Conservation (phyloP, 2,888 invertebrate genomes). For the Synergus gifuensis region DNA sequence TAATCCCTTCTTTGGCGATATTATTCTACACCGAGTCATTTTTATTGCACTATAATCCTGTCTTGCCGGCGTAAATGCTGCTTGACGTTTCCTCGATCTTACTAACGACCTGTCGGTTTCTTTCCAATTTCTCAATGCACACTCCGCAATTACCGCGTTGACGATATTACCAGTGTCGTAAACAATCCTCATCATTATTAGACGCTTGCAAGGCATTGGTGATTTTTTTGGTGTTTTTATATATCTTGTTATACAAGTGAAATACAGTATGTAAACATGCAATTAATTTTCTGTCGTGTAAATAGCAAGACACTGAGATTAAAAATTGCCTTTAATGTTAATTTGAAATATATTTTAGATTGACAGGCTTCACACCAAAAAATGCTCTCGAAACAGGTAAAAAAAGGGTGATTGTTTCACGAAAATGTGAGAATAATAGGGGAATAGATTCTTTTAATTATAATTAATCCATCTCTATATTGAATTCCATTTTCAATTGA, state of each 20-base stretch:
- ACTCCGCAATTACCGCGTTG: slow-evolving; percentile 20
- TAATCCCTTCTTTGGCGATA: slow-evolving; percentile 40
- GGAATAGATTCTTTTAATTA: too few relatives aligned
- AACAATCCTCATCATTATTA: not conserved
- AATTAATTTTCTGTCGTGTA: not conserved
- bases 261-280: not conserved
- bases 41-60: slow-evolving; percentile 41
- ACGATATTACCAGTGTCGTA: not conserved
- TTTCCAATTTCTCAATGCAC: slow-evolving; percentile 38
- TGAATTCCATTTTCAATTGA: too few relatives aligned
- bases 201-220: not conserved
- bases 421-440: too few relatives aligned
- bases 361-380: not conserved
- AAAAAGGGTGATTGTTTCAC: too few relatives aligned
- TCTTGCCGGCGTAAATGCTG: slow-evolving; percentile 26
- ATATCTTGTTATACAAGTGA: not conserved
- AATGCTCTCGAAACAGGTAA: too few relatives aligned
- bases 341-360: not conserved
- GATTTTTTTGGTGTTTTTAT: not conserved
- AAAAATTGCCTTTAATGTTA: not conserved
- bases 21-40: slow-evolving; percentile 35
- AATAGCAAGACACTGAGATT: not conserved
- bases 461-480: too few relatives aligned
- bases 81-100: slow-evolving; percentile 41
- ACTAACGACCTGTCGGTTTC: slow-evolving; percentile 36